phyloP scores from a whole-genome alignment of 2,888 invertebrate genomes.

The Charanyca ferruginea region DNA sequence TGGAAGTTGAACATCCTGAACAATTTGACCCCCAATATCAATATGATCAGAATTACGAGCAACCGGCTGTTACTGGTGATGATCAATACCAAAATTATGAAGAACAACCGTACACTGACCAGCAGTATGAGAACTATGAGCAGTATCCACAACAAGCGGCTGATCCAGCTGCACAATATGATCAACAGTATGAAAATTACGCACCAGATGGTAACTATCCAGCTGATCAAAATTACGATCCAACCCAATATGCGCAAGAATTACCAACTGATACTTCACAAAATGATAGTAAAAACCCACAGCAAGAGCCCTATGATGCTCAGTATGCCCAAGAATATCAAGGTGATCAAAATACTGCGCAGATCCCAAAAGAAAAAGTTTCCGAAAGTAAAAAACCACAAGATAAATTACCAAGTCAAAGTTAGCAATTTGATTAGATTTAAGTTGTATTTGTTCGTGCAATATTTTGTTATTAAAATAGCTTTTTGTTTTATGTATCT shows the following conservation, averaged over 20 bases:
- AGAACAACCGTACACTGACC: constrained; percentile 62
- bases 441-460: constrained; percentile 76
- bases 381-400: constrained; percentile 69
- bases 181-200: constrained; percentile 80
- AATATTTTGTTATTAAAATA: constrained; percentile 79
- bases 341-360: constrained; percentile 36
- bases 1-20: constrained; percentile 69
- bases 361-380: constrained; percentile 39
- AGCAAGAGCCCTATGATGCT: constrained; percentile 55
- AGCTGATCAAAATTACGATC: constrained; percentile 75
- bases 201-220: constrained; percentile 77
- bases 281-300: constrained; percentile 32
- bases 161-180: constrained; percentile 61
- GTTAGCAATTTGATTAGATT: constrained; percentile 78
- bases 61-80: constrained; percentile 51
- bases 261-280: constrained; percentile 56
- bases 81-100: constrained; percentile 67
- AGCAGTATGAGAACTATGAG: constrained; percentile 72
- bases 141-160: constrained; percentile 72
- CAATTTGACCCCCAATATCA: constrained; percentile 65
- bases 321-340: constrained; percentile 54
- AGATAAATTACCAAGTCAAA: constrained; percentile 77
- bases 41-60: constrained; percentile 73
- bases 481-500: constrained; percentile 69
- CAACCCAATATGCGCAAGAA: constrained; percentile 73